phyloP scores from a whole-genome alignment of 1,140 invertebrate species.

The Euwallacea similis region DNA sequence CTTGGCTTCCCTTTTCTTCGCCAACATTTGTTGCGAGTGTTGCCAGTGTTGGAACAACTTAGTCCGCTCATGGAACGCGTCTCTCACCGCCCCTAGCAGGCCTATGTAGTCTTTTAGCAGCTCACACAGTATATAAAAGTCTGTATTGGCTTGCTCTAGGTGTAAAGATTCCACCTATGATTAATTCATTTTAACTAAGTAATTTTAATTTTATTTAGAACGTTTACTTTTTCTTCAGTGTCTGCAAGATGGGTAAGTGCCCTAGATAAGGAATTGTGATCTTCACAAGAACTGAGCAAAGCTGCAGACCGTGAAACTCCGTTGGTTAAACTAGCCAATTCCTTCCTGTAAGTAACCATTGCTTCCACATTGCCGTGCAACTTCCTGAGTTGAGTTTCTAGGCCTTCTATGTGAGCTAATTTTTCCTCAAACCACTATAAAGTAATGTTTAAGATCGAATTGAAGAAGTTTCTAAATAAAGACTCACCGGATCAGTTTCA shows the following conservation, averaged over 20 bases:
- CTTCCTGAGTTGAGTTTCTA: constrained; percentile 88
- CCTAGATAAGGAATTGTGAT: constrained; percentile 89
- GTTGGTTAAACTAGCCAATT: constrained; percentile 79
- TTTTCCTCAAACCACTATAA: constrained; percentile 98
- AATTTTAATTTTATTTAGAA: neutral
- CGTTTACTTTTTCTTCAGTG: constrained; percentile 76
- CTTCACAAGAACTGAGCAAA: constrained; percentile 92
- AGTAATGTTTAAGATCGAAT: neutral
- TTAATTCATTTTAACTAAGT: neutral
- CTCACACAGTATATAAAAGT: constrained; percentile 92
- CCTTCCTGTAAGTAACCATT: constrained; percentile 83
- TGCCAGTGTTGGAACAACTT: constrained; percentile 99
- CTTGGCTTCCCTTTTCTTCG: constrained; percentile 93
- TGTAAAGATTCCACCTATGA: constrained; percentile 79
- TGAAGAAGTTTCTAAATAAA: constrained; percentile 2
- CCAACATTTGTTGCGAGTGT: constrained; percentile 91
- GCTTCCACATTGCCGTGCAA: constrained; percentile 87
- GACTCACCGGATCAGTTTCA: constrained; percentile 91
- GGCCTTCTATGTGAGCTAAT: constrained; percentile 84
- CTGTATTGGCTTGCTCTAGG: constrained; percentile 90
- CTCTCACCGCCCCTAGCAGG: constrained; percentile 90
- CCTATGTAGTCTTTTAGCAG: constrained; percentile 94
- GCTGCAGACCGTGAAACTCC: constrained; percentile 86
- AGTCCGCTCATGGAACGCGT: constrained; percentile 97
- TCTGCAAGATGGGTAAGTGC: constrained; percentile 93